phyloP scores from a whole-genome alignment of 2,888 invertebrate genomes.

The Euplexia lucipara region DNA sequence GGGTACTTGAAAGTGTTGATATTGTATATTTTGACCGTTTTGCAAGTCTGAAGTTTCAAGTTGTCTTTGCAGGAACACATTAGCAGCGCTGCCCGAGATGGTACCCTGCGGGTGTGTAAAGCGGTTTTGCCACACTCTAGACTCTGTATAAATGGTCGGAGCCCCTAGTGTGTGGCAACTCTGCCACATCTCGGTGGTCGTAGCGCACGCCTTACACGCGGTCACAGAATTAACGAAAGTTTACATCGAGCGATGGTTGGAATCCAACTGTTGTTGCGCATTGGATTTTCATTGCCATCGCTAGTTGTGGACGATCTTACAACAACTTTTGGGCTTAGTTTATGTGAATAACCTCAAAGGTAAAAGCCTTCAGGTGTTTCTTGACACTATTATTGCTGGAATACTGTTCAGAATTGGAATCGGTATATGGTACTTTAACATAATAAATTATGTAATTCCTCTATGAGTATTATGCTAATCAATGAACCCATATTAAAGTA shows the following conservation, averaged over 20 bases:
- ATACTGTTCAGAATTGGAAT: conserved; percentile 34
- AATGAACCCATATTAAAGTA: conserved; percentile 18
- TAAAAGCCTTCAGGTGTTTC: conserved; percentile 57
- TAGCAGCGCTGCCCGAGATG: conserved; percentile 66
- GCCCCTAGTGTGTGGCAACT: conserved; percentile 79
- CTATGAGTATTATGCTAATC: neutral
- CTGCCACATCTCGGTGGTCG: conserved; percentile 76
- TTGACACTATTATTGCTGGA: conserved; percentile 40
- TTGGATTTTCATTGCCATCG: conserved; percentile 89
- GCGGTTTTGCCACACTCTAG: conserved; percentile 82
- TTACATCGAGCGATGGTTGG: conserved; percentile 87
- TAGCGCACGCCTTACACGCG: conserved; percentile 74
- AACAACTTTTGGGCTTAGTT: conserved; percentile 71
- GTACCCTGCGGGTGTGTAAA: conserved; percentile 64
- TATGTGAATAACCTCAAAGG: conserved; percentile 66
- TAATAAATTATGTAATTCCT: conserved; percentile 11
- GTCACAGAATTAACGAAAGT: conserved; percentile 74
- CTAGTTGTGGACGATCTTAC: conserved; percentile 86
- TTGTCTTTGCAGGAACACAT: conserved; percentile 70
- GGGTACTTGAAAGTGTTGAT: neutral
- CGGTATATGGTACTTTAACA: conserved; percentile 10
- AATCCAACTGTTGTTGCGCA: conserved; percentile 86
- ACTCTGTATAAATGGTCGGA: conserved; percentile 81
- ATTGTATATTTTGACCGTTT: conserved; percentile 62
- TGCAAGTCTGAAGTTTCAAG: conserved; percentile 62